Percentiles rank a stretch among this genome's conserved stretches.
These are phyloP conservation scores for Hyposoter didymator DNA, from an alignment of 2,888 invertebrate genomes.

Conservation along the genomic window DNA sequence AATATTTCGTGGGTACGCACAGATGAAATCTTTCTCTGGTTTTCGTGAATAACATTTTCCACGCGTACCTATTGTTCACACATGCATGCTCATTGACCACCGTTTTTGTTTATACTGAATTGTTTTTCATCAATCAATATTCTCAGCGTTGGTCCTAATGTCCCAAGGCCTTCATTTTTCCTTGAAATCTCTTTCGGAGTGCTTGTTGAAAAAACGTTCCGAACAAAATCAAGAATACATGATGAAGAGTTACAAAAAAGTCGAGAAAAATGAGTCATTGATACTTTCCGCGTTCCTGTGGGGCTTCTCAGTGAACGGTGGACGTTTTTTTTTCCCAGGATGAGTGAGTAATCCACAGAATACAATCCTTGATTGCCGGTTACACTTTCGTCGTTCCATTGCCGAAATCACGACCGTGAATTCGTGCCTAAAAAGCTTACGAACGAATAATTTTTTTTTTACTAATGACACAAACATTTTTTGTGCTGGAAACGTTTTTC, in stretches of 20 bases:
- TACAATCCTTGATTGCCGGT: not conserved
- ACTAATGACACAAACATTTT: not conserved
- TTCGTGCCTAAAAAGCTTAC: not conserved
- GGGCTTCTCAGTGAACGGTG: not conserved
- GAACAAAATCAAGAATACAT: not conserved
- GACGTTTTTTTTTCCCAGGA: not conserved
- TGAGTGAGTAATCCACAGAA: not conserved
- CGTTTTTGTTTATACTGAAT: not conserved
- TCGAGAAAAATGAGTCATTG: not conserved
- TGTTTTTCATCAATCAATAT: not conserved
- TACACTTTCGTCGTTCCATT: not conserved
- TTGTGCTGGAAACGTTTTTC: not conserved
- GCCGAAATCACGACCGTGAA: not conserved
- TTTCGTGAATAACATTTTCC: not conserved
- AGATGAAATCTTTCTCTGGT: not conserved
- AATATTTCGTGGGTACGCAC: not conserved
- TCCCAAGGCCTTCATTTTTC: not conserved
- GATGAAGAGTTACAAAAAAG: not conserved
- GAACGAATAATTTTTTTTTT: not conserved
- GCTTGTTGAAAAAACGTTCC: not conserved
- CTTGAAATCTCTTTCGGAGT: not conserved
- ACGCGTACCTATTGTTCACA: not conserved
- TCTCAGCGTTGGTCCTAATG: not conserved
- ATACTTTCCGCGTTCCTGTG: not conserved
- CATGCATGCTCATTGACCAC: not conserved